Evolutionary conservation across 2,888 invertebrate genomes (phyloP).

Genomic region (Epistrophella euchroma): DNA sequence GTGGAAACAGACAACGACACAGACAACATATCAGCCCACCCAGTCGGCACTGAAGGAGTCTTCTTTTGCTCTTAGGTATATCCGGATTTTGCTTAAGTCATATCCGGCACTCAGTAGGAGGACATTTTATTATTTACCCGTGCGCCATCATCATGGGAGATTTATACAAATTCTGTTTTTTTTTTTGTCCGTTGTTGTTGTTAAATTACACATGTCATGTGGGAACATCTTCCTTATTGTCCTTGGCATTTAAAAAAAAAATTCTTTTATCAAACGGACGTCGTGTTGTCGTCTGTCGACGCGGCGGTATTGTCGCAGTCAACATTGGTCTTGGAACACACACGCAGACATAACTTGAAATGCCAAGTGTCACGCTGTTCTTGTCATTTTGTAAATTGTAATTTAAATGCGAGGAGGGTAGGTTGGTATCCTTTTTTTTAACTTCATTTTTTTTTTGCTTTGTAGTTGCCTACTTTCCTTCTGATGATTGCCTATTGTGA

Average conservation of each 20-base stretch:
- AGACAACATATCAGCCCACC: constrained; percentile 11
- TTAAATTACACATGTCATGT: constrained; percentile 46
- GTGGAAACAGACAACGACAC: constrained; percentile 25
- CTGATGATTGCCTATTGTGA: constrained; percentile 63
- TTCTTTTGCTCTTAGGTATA: constrained; percentile 44
- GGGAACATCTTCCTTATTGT: constrained; percentile 55
- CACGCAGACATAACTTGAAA: constrained; percentile 30
- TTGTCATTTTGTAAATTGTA: constrained; percentile 65
- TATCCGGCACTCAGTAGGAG: constrained; percentile 57
- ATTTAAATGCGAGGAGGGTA: constrained; percentile 39
- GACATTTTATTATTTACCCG: constrained; percentile 39
- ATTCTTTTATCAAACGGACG: constrained; percentile 29
- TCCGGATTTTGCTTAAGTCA: constrained; percentile 63
- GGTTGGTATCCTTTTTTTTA: constrained; percentile 36
- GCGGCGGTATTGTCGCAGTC: constrained; percentile 1
- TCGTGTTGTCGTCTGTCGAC: background rate
- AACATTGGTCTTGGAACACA: constrained; percentile 42
- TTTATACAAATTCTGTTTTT: background rate
- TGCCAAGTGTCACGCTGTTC: constrained; percentile 66
- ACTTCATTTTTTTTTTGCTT: background rate
- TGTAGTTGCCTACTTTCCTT: constrained; percentile 29
- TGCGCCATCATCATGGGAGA: background rate
- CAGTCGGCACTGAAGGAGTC: constrained; percentile 29
- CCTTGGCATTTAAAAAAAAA: constrained; percentile 52
- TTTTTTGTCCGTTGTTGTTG: background rate